Base-by-base conservation (phyloP, 2,113 vertebrate species). In the Pipra filicauda region DNA sequence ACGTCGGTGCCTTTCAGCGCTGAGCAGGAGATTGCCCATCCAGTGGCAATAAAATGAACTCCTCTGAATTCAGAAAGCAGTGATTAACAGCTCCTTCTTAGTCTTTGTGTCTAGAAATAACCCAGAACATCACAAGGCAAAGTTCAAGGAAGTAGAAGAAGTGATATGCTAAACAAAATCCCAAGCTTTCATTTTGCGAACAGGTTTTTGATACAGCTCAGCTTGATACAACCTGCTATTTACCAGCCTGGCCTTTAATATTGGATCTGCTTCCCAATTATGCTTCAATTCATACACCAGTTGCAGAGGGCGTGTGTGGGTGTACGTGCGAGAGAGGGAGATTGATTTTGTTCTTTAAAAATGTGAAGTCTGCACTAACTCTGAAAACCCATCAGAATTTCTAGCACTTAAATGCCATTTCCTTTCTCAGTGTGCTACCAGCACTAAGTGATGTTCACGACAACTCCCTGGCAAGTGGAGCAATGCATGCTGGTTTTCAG, bases 161-260 rank as follows among this genome's bases (percentile, higher is more conserved):
- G 79, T 1, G 3, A 31, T 73, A 37, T 64, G 91, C 84, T 76
- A 54, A 88, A 71, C 26, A 48, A 82, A 88, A 74, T 65, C 78
- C 62, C 19, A 1, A 23, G 73, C 62, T 85, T 86, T 88, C 67
- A 4, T 52, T 67, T 94, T 88, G 66, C 75, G 39, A 95, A 67
- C 88, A 77, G 90, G 59, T 96, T 96, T 94, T 94, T 92, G 78
- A 85, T 90, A 78, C 46, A 81, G 79, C 91, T 88, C 89, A 66
- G 89, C 93, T 93, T 93, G 89, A 59, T 88, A 74, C 90, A 93
- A 72, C 71, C 8, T 89, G 87, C 62, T 83, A 55, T 95, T 93
- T 96, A 91, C 91, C 94, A 95, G 94, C 88, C 67, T 97, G 96
- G 91, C 93, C 93, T 96, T 96, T 96, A 91, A 71, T 95, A 80